Conservation (phyloP, 2,797 vertebrate genomes). For the Siniperca undulata region DNA sequence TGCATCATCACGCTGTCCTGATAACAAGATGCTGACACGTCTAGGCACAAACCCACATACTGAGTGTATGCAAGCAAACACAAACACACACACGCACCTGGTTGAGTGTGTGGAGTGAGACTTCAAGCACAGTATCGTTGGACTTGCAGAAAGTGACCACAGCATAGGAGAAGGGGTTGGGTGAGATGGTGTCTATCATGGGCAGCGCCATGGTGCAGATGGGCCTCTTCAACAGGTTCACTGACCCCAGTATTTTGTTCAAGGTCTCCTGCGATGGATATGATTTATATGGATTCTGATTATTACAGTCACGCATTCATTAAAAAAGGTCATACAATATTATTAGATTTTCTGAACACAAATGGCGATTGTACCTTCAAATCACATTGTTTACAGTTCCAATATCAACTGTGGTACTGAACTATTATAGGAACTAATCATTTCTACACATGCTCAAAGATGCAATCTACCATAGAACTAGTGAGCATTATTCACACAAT, state of each 20-base stretch:
- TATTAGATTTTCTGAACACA: neutral
- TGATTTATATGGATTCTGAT: neutral
- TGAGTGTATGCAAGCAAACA: neutral
- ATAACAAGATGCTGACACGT: neutral
- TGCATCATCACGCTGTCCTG: neutral
- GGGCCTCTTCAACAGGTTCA: constrained; percentile 72
- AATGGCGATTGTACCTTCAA: neutral
- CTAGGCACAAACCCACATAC: neutral
- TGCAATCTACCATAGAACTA: neutral
- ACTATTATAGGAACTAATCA: neutral
- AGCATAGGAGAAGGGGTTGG: constrained; percentile 20
- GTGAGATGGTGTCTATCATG: constrained; percentile 58
- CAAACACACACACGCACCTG: constrained; percentile 70
- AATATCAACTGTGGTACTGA: neutral
- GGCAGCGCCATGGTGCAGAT: constrained; percentile 74
- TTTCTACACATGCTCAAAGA: neutral
- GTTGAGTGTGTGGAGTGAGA: constrained; percentile 73
- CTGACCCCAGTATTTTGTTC: constrained; percentile 66
- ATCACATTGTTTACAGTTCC: neutral
- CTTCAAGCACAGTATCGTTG: constrained; percentile 80
- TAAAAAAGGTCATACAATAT: neutral
- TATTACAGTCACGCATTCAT: neutral
- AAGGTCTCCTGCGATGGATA: constrained; percentile 61
- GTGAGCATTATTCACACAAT: neutral
- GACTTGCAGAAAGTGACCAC: constrained; percentile 79